Percentiles rank a stretch among this genome's conserved stretches.
Conservation (phyloP, 1,140 invertebrate genomes). For the Mizuhopecten yessoensis region DNA sequence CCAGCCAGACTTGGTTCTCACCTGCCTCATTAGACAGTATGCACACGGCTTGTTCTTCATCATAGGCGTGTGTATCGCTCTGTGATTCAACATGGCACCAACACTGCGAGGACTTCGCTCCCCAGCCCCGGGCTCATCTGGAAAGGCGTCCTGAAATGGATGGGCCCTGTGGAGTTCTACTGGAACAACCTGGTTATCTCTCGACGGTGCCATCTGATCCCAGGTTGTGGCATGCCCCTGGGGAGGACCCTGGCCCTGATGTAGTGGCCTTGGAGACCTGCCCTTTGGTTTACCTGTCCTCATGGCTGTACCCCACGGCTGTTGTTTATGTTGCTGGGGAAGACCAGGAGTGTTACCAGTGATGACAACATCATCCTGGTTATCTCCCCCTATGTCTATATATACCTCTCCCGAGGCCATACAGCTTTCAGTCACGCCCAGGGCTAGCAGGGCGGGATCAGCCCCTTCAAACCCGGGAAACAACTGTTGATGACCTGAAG, state of each 20-base stretch:
- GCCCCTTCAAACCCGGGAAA: background rate
- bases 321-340: background rate
- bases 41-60: constrained; percentile 59
- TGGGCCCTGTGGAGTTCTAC: constrained; percentile 13
- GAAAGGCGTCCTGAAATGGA: background rate
- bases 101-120: background rate
- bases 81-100: constrained; percentile 46
- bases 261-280: background rate
- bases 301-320: background rate
- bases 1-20: constrained; percentile 57
- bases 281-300: background rate
- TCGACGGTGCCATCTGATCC: background rate
- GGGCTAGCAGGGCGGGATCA: background rate
- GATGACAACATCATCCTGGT: background rate
- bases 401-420: background rate
- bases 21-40: constrained; percentile 56
- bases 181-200: background rate
- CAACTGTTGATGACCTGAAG: background rate
- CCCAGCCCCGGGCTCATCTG: background rate
- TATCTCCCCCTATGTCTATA: constrained; percentile 9
- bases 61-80: constrained; percentile 52
- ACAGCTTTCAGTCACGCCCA: background rate
- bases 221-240: background rate
- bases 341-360: background rate
- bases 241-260: too few relatives aligned